These are phyloP conservation scores for Nomada fucata DNA, from an alignment of 2,888 invertebrate species.

Conservation along the genomic window DNA sequence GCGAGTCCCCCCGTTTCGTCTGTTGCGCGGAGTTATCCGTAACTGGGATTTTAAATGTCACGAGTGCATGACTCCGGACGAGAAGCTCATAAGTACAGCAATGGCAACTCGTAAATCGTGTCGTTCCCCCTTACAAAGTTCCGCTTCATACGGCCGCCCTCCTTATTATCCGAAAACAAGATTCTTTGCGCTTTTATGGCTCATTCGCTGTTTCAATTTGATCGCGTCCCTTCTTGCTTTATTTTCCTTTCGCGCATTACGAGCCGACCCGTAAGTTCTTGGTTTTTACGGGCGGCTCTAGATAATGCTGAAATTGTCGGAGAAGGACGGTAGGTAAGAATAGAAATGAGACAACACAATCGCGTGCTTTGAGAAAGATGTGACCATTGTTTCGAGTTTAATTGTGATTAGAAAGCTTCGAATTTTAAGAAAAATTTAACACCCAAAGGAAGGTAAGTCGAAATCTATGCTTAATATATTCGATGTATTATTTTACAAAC, in stretches of 20 bases:
- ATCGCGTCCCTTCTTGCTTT: background rate
- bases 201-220: background rate
- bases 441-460: too few species aligned
- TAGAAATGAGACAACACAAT: too few species aligned
- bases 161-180: background rate
- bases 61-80: background rate
- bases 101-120: constrained; percentile 24
- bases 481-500: too few species aligned
- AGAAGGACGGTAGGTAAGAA: too few species aligned
- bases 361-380: too few species aligned
- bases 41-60: constrained; percentile 26
- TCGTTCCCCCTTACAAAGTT: constrained; percentile 19
- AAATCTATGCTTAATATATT: too few species aligned
- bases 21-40: constrained; percentile 24
- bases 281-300: too few species aligned
- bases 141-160: background rate
- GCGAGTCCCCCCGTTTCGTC: background rate
- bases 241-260: background rate
- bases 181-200: constrained; percentile 19
- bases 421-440: too few species aligned
- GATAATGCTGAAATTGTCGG: too few species aligned
- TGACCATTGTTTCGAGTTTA: too few species aligned
- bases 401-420: too few species aligned
- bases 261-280: background rate
- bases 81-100: too few species aligned